These are phyloP conservation scores for Perca schrenkii DNA, from an alignment of 2,113 vertebrate genomes.

Conservation along the genomic window DNA sequence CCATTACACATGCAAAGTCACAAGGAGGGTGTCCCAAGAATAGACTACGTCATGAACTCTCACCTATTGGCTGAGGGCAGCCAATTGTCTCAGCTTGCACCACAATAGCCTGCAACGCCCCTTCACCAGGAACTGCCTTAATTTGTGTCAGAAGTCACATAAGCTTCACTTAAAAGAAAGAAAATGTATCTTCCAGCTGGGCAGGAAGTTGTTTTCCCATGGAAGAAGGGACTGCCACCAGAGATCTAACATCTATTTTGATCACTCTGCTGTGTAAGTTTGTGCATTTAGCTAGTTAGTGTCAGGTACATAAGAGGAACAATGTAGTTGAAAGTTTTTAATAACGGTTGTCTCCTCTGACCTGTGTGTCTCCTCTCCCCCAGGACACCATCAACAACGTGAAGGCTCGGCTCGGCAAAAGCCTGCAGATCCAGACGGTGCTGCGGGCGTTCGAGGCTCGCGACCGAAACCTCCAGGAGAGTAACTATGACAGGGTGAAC, in stretches of 20 bases:
- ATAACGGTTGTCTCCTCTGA: neutral
- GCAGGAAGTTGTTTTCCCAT: conserved; percentile 52
- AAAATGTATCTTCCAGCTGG: conserved; percentile 65
- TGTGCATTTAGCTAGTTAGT: no score
- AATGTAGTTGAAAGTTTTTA: neutral
- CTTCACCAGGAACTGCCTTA: neutral
- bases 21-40: conserved; percentile 27
- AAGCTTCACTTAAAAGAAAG: conserved; percentile 15
- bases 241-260: neutral
- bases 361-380: conserved; percentile 58
- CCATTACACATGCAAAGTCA: conserved; percentile 2
- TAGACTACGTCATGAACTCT: conserved; percentile 52
- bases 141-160: conserved; percentile 61
- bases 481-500: conserved; percentile 95
- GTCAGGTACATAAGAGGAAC: neutral
- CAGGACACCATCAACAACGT: conserved; percentile 97
- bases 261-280: neutral
- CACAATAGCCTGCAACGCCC: conserved; percentile 25
- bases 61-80: conserved; percentile 30
- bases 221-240: conserved; percentile 2
- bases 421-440: conserved; percentile 93
- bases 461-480: conserved; percentile 97
- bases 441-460: conserved; percentile 96
- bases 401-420: conserved; percentile 94
- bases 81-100: conserved; percentile 53